phyloP scores from a whole-genome alignment of 2,888 invertebrate genomes.

The Hemicrepidius hirtus region DNA sequence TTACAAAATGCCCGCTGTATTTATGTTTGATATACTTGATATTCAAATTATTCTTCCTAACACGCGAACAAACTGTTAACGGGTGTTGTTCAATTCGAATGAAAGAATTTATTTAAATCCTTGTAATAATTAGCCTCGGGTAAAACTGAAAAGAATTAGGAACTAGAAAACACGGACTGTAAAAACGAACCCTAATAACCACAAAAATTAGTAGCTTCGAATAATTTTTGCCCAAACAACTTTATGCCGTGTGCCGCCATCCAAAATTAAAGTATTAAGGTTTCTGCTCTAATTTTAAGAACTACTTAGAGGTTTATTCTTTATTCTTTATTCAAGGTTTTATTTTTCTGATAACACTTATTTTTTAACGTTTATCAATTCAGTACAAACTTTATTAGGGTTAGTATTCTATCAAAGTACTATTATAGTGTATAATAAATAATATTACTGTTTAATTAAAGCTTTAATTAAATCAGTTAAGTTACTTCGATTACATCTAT shows the following conservation, averaged over 20 bases:
- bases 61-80: conserved; percentile 64
- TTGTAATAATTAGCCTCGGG: conserved; percentile 50
- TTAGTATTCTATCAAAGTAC: no score
- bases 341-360: no score
- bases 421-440: no score
- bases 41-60: conserved; percentile 60
- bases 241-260: conserved; percentile 25
- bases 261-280: conserved; percentile 36
- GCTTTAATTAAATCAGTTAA: no score
- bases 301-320: not conserved
- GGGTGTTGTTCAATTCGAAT: conserved; percentile 55
- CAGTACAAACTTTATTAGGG: no score
- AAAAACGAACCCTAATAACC: conserved; percentile 43
- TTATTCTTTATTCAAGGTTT: not conserved
- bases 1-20: conserved; percentile 63
- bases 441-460: no score
- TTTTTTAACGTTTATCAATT: no score
- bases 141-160: conserved; percentile 49
- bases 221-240: conserved; percentile 42
- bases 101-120: conserved; percentile 53
- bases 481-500: no score
- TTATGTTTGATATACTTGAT: conserved; percentile 63
- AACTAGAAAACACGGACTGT: conserved; percentile 36
- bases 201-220: conserved; percentile 45
- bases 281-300: conserved; percentile 14